Evolutionary conservation across 37 sponge, comb jelly and placozoan species (phyloP), one percentile per base, ranked within the genome.

Genomic region (Beroe forskalii): DNA sequence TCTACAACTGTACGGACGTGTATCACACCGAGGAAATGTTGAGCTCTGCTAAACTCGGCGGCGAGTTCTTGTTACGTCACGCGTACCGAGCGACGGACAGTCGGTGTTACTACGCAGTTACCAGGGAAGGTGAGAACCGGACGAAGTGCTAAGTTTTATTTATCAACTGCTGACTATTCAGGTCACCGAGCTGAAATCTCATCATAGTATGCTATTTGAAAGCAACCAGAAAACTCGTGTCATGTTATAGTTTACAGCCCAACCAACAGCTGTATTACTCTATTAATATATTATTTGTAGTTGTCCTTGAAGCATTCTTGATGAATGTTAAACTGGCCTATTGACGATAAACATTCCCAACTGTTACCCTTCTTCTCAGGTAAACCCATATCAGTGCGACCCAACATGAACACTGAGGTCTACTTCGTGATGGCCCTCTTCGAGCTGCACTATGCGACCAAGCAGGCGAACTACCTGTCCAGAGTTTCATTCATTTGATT

Each of bases 1-100:
- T 72, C 22, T 72, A 72, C 75, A 72, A 72, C 38, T 72, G 75
- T 32, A 72, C 75, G 23, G 75, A 72, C 35, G 75, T 72, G 32
- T 72, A 72, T 39, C 75, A 72, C 38, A 72, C 75, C 2, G 75
- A 72, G 39, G 75, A 72, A 1, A 72, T 37, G 75, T 37, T 72
- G 19, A 20, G 14, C 36, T 35, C 40, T 8, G 75, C 75, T 20
- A 72, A 72, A 20, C 6, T 72, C 39, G 75, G 75, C 23, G 75
- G 75, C 3, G 75, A 72, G 20, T 72, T 72, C 39, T 30, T 72
- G 23, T 39, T 72, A 20, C 75, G 75, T 30, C 75, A 72, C 40
- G 75, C 75, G 4, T 72, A 72, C 20, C 23, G 75, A 3, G 4
- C 75, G 3, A 37, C 32, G 2, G 75, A 72, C 30, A 30, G 75